phyloP scores from a whole-genome alignment of 2,113 vertebrate genomes.

The Arvicanthis niloticus region DNA sequence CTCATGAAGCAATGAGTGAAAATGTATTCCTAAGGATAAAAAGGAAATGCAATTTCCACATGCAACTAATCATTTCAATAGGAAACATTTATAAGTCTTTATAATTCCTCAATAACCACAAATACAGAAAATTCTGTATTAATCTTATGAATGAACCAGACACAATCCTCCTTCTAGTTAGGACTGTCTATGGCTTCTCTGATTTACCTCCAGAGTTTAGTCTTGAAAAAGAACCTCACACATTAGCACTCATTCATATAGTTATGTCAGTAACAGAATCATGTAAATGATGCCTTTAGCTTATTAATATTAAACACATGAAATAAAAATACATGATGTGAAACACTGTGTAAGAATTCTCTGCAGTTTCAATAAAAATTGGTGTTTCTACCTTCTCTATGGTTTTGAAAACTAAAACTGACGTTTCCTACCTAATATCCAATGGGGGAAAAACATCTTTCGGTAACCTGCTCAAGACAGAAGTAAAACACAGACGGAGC shows the following conservation, averaged over 20 bases:
- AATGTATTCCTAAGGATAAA: conserved; percentile 20
- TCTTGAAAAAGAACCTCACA: neutral
- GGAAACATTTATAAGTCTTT: neutral
- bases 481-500: conserved; percentile 32
- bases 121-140: conserved; percentile 20
- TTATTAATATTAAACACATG: conserved; percentile 62
- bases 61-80: conserved; percentile 6
- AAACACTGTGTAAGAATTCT: conserved; percentile 37
- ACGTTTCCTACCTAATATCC: neutral
- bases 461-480: neutral
- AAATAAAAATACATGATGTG: neutral
- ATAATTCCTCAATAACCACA: conserved; percentile 28
- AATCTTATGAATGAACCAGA: neutral
- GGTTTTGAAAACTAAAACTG: conserved; percentile 19
- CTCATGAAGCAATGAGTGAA: neutral
- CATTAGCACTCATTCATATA: neutral
- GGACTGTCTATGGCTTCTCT: neutral
- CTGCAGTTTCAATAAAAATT: conserved; percentile 13
- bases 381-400: neutral
- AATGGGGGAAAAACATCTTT: neutral
- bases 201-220: neutral
- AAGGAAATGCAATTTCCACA: neutral
- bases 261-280: neutral
- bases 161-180: neutral
- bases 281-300: conserved; percentile 3